Evolutionary conservation across 2,113 vertebrate genomes (phyloP).

Genomic region (Sturnira hondurensis): DNA sequence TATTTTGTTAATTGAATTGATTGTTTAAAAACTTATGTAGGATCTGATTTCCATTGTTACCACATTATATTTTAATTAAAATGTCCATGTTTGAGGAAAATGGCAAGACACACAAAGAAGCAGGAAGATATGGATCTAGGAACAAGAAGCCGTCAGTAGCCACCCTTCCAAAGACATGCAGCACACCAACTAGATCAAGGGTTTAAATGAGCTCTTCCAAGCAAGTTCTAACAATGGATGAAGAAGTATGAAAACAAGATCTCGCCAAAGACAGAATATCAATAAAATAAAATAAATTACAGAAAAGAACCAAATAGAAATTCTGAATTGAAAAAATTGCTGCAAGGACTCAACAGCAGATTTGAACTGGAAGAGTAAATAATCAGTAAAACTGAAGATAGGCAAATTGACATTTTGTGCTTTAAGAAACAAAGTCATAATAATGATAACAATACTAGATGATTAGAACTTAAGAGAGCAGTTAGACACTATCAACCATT

Average conservation of each 20-base stretch:
- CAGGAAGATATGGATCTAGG: no score
- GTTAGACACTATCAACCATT: not conserved
- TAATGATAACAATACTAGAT: not conserved
- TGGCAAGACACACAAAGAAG: not conserved
- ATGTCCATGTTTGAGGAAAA: not conserved
- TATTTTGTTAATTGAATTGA: not conserved
- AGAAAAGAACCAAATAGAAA: not conserved
- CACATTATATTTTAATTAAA: not conserved
- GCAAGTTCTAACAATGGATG: not conserved
- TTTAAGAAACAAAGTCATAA: not conserved
- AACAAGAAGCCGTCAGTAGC: not conserved
- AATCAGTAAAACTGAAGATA: not conserved
- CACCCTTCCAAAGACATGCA: not conserved
- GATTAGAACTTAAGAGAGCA: not conserved
- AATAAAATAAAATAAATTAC: not conserved
- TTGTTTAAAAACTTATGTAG: not conserved
- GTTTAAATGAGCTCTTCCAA: not conserved
- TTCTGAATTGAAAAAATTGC: not conserved
- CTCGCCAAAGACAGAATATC: not conserved
- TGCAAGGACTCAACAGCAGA: not conserved
- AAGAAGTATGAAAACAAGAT: not conserved
- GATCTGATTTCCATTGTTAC: not conserved
- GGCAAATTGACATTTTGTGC: not conserved
- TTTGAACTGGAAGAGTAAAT: not conserved
- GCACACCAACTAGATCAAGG: not conserved